A percentile compares a stretch with the other conserved stretches of the same genome.
Conservation (phyloP, 2,797 vertebrate genomes). For the Sebastes iracundus region DNA sequence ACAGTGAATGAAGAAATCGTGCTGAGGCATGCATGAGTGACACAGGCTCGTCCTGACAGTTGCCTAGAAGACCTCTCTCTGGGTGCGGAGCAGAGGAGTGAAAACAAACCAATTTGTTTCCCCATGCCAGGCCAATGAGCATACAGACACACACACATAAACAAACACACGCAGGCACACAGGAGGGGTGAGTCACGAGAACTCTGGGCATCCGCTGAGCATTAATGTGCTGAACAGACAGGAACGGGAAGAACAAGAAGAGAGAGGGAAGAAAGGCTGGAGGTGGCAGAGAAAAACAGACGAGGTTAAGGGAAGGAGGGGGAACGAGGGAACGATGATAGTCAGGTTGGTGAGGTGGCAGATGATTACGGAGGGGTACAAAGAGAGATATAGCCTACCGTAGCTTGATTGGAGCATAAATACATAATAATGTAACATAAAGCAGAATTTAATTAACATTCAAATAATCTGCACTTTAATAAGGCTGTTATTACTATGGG, state of each 20-base stretch:
- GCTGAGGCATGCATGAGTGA: conserved; percentile 67
- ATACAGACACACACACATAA: conserved; percentile 31
- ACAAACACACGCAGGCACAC: conserved; percentile 44
- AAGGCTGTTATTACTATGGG: conserved; percentile 69
- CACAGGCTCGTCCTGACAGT: conserved; percentile 71
- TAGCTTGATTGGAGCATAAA: conserved; percentile 67
- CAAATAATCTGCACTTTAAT: conserved; percentile 74
- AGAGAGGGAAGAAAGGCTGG: conserved; percentile 45
- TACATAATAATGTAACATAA: conserved; percentile 72
- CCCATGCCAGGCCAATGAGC: conserved; percentile 61
- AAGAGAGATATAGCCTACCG: conserved; percentile 37
- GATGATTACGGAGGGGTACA: conserved; percentile 39
- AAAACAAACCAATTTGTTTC: conserved; percentile 77
- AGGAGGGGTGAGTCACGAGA: conserved; percentile 70
- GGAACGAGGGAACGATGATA: conserved; percentile 5
- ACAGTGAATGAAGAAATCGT: conserved; percentile 25
- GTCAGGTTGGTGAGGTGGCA: conserved; percentile 26
- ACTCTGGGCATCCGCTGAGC: conserved; percentile 57
- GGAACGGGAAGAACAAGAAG: conserved; percentile 53
- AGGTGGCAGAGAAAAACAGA: conserved; percentile 40
- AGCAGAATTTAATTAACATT: conserved; percentile 75
- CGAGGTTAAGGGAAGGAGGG: conserved; percentile 36
- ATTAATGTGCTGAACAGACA: conserved; percentile 77
- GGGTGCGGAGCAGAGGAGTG: conserved; percentile 63
- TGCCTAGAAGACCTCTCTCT: conserved; percentile 69